Percentiles rank a stretch among this genome's conserved stretches.
Conservation (phyloP, 2,113 vertebrate species). For the Microtus pennsylvanicus region DNA sequence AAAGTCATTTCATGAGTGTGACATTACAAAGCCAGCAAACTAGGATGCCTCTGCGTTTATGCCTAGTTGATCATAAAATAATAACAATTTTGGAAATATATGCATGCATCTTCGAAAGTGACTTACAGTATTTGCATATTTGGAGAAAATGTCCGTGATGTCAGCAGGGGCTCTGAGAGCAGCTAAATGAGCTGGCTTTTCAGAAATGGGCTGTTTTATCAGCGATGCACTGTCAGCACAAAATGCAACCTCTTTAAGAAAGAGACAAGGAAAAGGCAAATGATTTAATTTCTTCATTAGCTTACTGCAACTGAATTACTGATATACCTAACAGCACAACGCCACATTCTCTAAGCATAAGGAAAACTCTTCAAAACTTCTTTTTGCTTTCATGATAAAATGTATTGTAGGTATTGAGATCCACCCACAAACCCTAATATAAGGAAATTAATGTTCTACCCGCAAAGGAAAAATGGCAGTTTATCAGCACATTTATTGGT, state of each 20-base stretch:
- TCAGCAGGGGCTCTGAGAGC: conserved; percentile 80
- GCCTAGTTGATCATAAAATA: conserved; percentile 83
- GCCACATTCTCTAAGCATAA: conserved; percentile 23
- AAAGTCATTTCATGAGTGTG: conserved; percentile 76
- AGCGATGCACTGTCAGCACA: conserved; percentile 75
- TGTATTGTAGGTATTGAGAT: conserved; percentile 46
- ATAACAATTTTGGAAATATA: conserved; percentile 83
- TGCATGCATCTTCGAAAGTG: conserved; percentile 75
- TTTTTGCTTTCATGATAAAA: conserved; percentile 12
- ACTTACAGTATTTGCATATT: conserved; percentile 74
- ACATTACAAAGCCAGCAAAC: conserved; percentile 75
- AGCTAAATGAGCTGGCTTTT: conserved; percentile 82
- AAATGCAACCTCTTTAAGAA: conserved; percentile 80
- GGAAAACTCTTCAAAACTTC: conserved; percentile 41
- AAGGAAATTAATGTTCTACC: conserved; percentile 32
- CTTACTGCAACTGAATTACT: conserved; percentile 76
- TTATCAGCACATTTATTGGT: background rate
- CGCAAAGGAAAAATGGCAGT: background rate
- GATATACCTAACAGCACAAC: conserved; percentile 43
- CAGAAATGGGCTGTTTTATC: conserved; percentile 79
- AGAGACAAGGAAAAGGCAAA: conserved; percentile 77
- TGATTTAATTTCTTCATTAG: conserved; percentile 87
- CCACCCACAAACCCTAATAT: conserved; percentile 34
- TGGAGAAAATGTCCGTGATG: conserved; percentile 82
- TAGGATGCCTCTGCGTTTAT: conserved; percentile 76